Evolutionary conservation across 2,888 invertebrate genomes (phyloP), one percentile per base, ranked within the genome.

Genomic region (Latrodectus elegans): DNA sequence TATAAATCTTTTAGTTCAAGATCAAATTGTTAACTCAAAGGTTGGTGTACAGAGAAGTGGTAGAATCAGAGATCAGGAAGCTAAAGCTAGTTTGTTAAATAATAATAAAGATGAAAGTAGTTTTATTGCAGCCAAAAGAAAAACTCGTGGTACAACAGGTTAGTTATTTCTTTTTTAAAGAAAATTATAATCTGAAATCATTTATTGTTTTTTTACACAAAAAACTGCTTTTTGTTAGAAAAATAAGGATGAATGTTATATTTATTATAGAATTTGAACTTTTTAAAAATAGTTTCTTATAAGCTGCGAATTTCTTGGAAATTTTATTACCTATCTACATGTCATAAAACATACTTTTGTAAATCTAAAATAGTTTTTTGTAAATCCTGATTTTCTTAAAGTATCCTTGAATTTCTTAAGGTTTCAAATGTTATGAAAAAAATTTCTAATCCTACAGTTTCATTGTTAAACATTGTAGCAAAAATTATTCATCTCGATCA

Each of bases 41-140:
- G 82, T 80, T 65, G 67, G 84, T 73, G 75, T 77, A 53, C 89
- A 89, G 76, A 81, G 89, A 67, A 83, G 83, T 86, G 83, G 78
- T 86, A 85, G 86, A 17, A 76, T 81, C n/a, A 78, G 81, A 60
- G 89, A 89, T 72, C 83, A 74, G 15, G 89, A 89, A 74, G 60
- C 83, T 9, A 85, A 88, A 72, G 73, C 80, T 22, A 88, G 51
- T 72, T 52, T 72, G 22, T 52, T 88, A 55, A 79, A 79, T 72
- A 88, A 84, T 67, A 80, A 77, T 38, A 88, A 81, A 67, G 81
- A 88, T 68, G 88, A 88, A 75, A 80, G 73, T 67, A 80, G 76
- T 80, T 83, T 77, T 67, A 74, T 88, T 64, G 74, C 76, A 82
- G 86, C 79, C 49, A 89, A 89, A 84, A 86, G 89, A 76, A 89